Base-by-base conservation (phyloP, 2,113 vertebrate genomes). In the Cinclus mexicanus region DNA sequence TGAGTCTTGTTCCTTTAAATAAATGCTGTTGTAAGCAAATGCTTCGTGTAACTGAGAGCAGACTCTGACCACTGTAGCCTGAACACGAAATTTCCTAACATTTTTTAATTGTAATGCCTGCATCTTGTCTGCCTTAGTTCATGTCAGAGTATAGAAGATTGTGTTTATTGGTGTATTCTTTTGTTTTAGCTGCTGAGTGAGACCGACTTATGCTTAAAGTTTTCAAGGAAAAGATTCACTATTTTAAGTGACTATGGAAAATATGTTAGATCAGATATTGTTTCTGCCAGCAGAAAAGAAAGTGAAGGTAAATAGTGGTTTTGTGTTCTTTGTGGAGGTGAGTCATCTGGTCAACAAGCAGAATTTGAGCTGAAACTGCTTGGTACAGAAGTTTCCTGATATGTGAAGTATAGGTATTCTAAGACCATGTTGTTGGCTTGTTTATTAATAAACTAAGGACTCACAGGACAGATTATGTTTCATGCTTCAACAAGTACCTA, bases 401-500 rank as follows among this genome's bases (percentile, higher is more conserved):
- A 16, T 12, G 23, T 60, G 22, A 63, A 74, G 26, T 39, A 13
- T 3, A 52, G 1, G 0, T 59, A 28, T 70, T 74, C 65, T 44
- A 60, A 52, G 41, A 42, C 14, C 3, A 7, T 4, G 0, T 46
- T n/a, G 19, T 52, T 76, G 31, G n/a, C 39, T 53, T 72, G 3
- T 60, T 10, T 56, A 20, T 63, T 57, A 85, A 60, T 47, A 60
- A 83, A 49, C 47, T 39, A 21, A 72, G 49, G 55, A 42, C 16
- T 35, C 26, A 14, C 2, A 25, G 31, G 20, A 44, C 19, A 76
- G 41, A 23, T 78, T 37, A 19, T 9, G 5, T 39, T 87, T 78
- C 42, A 57, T 74, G 21, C 18, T 69, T 91, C 93, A 94, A 83
- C 87, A 91, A 90, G 87, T 93, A 77, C 59, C 41, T 85, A 89